A percentile compares a stretch with the other conserved stretches of the same genome.
Evolutionary conservation across 1,140 invertebrate genomes (phyloP).

Genomic region (Meteorus sp.): DNA sequence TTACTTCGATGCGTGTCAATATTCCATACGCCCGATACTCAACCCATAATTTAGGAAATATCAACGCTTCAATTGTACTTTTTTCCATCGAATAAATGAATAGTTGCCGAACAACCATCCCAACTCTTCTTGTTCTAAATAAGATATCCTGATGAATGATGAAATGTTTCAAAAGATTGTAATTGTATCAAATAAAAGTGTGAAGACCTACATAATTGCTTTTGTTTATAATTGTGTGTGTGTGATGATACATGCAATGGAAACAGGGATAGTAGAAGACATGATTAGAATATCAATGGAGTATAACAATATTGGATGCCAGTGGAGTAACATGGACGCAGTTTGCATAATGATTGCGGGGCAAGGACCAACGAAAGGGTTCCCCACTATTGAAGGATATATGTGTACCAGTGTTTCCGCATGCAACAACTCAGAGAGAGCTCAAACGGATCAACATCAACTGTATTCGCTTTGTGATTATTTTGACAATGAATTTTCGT

Average conservation of each 20-base stretch:
- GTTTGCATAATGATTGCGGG: slow-evolving; percentile 29
- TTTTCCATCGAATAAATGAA: background rate
- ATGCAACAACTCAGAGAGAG: too few species aligned
- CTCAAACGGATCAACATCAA: too few species aligned
- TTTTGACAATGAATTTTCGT: too few species aligned
- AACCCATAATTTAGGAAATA: slow-evolving; percentile 16
- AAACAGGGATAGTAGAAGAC: slow-evolving; percentile 15
- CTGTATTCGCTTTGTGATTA: too few species aligned
- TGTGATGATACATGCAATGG: slow-evolving; percentile 13
- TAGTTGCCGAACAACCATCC: background rate
- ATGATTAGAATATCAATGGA: slow-evolving; percentile 30
- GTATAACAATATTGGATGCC: slow-evolving; percentile 11
- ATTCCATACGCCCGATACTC: slow-evolving; percentile 1
- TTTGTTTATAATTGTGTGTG: slow-evolving; percentile 22
- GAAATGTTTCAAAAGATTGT: too few species aligned
- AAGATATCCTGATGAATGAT: too few species aligned
- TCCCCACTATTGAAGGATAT: slow-evolving; percentile 15
- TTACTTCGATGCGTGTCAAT: slow-evolving; percentile 26
- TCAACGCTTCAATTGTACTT: background rate
- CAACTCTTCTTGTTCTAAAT: too few species aligned
- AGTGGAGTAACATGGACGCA: slow-evolving; percentile 16
- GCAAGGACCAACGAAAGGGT: slow-evolving; percentile 30
- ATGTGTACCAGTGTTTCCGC: slow-evolving; percentile 23
- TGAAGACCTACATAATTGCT: background rate
- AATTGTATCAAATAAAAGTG: background rate